These are phyloP conservation scores for Drosophila crucigera DNA, from an alignment of 2,888 invertebrate species.

Conservation along the genomic window DNA sequence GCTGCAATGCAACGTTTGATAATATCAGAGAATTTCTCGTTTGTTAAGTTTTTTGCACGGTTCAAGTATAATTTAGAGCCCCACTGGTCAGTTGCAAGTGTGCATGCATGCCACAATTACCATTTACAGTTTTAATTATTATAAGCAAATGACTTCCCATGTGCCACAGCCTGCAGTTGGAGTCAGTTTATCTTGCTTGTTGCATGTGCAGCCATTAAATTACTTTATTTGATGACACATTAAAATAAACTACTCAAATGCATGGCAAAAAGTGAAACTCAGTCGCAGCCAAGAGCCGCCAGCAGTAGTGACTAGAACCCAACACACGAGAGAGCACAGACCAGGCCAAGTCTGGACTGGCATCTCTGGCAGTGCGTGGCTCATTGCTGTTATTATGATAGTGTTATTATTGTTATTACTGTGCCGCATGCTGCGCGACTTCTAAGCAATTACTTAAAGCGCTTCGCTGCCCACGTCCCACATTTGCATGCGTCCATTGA, in stretches of 20 bases:
- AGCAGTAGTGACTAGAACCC: neutral
- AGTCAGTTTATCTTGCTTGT: constrained; percentile 57
- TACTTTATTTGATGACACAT: constrained; percentile 76
- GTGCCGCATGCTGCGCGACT: constrained; percentile 58
- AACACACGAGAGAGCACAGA: neutral
- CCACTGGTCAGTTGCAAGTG: constrained; percentile 29
- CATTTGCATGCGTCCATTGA: constrained; percentile 46
- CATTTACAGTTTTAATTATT: constrained; percentile 68
- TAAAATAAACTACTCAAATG: constrained; percentile 60
- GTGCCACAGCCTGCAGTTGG: neutral
- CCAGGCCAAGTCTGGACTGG: neutral
- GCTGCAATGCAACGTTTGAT: neutral
- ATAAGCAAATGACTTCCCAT: constrained; percentile 36
- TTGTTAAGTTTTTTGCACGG: constrained; percentile 29
- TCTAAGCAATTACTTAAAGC: constrained; percentile 78
- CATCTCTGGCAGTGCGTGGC: constrained; percentile 21
- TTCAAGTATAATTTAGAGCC: constrained; percentile 35
- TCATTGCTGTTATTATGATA: constrained; percentile 60
- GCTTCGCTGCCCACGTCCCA: constrained; percentile 18
- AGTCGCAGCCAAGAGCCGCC: constrained; percentile 36
- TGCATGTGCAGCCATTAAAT: constrained; percentile 68
- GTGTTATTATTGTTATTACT: constrained; percentile 72
- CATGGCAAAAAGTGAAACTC: constrained; percentile 27
- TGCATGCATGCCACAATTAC: constrained; percentile 57
- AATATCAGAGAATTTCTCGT: neutral